These are phyloP conservation scores for Simalia tracyae DNA, from an alignment of 2,797 vertebrate species.

Conservation along the genomic window DNA sequence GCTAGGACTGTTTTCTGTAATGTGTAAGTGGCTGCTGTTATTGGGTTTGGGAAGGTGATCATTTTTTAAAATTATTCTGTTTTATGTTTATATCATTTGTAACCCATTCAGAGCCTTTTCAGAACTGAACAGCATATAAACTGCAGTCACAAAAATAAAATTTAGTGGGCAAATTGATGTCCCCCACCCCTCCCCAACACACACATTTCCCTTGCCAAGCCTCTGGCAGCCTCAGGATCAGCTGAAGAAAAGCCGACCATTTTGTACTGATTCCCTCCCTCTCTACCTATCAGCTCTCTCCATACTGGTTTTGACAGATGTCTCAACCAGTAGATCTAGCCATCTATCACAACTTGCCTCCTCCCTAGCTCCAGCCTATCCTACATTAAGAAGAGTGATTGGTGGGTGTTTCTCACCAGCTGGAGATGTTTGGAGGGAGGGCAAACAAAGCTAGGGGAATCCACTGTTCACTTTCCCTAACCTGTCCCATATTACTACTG, in stretches of 20 bases:
- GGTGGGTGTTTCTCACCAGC: not conserved
- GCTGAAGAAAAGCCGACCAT: not conserved
- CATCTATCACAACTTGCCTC: not conserved
- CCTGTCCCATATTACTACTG: not conserved
- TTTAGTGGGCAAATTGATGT: not conserved
- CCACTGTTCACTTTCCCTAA: not conserved
- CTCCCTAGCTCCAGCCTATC: not conserved
- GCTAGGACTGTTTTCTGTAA: not conserved
- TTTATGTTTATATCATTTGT: not conserved
- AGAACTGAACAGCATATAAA: not conserved
- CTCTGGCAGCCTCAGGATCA: not conserved
- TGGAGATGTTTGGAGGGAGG: not conserved
- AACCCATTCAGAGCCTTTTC: not conserved
- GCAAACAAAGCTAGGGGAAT: not conserved
- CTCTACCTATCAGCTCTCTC: not conserved
- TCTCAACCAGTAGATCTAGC: not conserved
- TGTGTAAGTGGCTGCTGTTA: not conserved
- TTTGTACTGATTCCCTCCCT: not conserved
- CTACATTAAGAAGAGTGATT: not conserved
- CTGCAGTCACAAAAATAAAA: not conserved
- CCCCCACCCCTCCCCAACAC: not conserved
- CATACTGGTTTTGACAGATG: not conserved
- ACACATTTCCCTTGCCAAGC: not conserved
- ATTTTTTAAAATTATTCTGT: not conserved
- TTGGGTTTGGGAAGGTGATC: not conserved